Percentiles rank a stretch among this genome's conserved stretches.
These are phyloP conservation scores for Pterocles burchelli DNA, from an alignment of 2,113 vertebrate genomes.

Conservation along the genomic window DNA sequence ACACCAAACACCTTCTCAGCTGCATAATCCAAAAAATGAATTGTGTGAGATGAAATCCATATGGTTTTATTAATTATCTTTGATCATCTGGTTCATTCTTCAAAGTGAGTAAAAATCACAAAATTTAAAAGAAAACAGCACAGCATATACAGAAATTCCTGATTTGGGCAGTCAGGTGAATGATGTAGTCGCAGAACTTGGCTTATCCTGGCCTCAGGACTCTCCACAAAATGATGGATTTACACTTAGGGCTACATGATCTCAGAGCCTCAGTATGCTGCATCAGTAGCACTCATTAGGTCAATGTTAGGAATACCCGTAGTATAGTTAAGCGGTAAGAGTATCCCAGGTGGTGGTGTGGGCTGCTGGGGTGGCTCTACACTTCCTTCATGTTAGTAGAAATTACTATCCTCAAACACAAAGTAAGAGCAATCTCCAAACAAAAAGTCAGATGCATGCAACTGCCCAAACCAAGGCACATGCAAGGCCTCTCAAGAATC, in stretches of 20 bases:
- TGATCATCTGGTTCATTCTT: not conserved
- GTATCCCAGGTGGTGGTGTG: not conserved
- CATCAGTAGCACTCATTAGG: not conserved
- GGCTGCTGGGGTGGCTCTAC: not conserved
- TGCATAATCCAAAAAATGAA: not conserved
- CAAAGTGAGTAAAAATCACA: not conserved
- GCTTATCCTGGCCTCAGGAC: not conserved
- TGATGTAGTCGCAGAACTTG: rapidly evolving
- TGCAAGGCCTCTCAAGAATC: not conserved
- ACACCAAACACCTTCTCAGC: not conserved
- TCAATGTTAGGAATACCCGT: not conserved
- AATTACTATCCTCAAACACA: not conserved
- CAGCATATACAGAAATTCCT: not conserved
- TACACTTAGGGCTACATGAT: not conserved
- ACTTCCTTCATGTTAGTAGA: not conserved
- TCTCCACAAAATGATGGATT: not conserved
- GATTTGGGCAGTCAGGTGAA: not conserved
- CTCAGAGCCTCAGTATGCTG: not conserved
- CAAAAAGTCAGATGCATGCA: not conserved
- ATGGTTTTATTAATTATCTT: not conserved
- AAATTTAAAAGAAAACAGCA: not conserved
- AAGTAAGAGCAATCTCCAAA: not conserved
- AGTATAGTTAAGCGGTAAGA: not conserved
- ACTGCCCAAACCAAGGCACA: not conserved
- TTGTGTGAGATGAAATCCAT: not conserved